Base-by-base conservation (phyloP, 1,140 invertebrate genomes). In the Triops longicaudatus region DNA sequence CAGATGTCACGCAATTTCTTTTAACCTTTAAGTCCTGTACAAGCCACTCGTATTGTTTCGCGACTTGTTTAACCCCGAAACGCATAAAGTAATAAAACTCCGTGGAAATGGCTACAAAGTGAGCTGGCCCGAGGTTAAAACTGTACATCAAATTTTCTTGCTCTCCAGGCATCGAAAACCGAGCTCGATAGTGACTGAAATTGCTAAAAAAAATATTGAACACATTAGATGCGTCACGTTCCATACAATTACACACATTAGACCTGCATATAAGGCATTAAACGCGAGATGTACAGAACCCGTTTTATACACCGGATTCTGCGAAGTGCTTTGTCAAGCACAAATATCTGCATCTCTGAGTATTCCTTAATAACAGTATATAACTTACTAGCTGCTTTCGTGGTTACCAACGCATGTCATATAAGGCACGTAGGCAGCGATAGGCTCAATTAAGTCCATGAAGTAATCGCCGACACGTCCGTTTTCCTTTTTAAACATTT, bases 21-120 rank as follows among this genome's bases (percentile, higher is more conserved):
- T 77, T 87, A 90, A 37, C 87, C 71, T 86, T 84, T 41, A 99
- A 85, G 85, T 98, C 97, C 41, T 90, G 83, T 73, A 90, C 87
- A 6, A 99, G 86, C 96, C 96, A 99, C 43, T 93, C 86, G 82
- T 92, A 98, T 83, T 99, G 97, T 79, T 90, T 89, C 7, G 91
- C 84, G 11, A 98, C 82, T 80, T 92, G 90, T 81, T 93, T 91
- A 37, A 94, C 82, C 7, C 96, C 96, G 84, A 93, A 97, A 79
- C 95, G 87, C 72, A 93, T 85, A 83, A 91, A 98, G 84, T 97
- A 99, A 83, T 98, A 99, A 79, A 92, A 91, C 86, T 99, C 98
- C 0, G 97, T 98, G 77, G 93, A 95, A 76, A 99, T 90, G 11
- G 90, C 91, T 71, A 98, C 89, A 79, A 97, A 93, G 85, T 98